These are phyloP conservation scores for Nymphalis polychloros DNA, from an alignment of 2,888 invertebrate species.

Conservation along the genomic window DNA sequence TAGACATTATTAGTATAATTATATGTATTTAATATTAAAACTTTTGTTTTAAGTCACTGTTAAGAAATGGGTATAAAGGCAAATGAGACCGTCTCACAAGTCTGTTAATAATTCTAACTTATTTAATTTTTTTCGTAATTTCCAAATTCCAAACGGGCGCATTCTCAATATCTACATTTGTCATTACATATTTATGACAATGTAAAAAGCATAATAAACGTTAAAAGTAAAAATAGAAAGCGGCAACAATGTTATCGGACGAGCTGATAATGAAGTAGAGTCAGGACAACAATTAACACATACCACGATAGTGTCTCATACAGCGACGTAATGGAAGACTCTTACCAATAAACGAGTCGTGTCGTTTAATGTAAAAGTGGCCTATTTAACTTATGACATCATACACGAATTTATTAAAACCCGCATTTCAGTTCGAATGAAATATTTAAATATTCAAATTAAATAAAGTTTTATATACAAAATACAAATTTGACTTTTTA, in stretches of 20 bases:
- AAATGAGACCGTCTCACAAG: too few relatives aligned
- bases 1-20: neutral
- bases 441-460: too few relatives aligned
- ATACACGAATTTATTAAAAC: conserved; percentile 26
- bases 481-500: too few relatives aligned
- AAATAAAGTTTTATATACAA: too few relatives aligned
- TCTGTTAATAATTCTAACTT: too few relatives aligned
- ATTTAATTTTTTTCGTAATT: too few relatives aligned
- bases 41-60: too few relatives aligned
- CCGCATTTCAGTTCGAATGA: neutral
- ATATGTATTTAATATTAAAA: neutral
- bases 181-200: conserved; percentile 3
- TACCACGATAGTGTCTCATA: conserved; percentile 66
- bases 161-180: neutral
- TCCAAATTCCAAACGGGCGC: neutral
- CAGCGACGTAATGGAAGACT: conserved; percentile 63
- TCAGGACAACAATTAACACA: conserved; percentile 65
- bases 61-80: too few relatives aligned
- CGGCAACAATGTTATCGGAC: conserved; percentile 37
- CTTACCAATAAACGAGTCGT: conserved; percentile 64
- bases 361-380: conserved; percentile 27
- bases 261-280: conserved; percentile 58
- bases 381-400: conserved; percentile 35
- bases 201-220: conserved; percentile 2
- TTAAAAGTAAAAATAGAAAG: conserved; percentile 31